A percentile compares a stretch with the other conserved stretches of the same genome.
phyloP scores from a whole-genome alignment of 2,113 vertebrate species.

The Eolophus roseicapilla region DNA sequence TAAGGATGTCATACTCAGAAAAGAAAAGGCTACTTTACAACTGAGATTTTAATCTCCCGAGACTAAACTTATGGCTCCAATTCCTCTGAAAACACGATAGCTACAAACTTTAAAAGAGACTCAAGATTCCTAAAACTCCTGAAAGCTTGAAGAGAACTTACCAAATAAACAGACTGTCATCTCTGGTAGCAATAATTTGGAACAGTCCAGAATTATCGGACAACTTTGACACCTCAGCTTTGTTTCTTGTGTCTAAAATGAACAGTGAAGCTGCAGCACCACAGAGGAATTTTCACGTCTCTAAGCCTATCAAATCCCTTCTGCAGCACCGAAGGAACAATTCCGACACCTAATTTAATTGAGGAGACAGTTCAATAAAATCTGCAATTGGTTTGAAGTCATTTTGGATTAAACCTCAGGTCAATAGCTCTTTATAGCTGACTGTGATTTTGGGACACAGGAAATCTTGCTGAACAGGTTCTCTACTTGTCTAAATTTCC shows the following conservation, averaged over 20 bases:
- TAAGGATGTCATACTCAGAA: background rate
- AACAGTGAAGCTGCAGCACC: background rate
- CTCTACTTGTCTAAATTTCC: background rate
- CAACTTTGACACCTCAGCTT: background rate
- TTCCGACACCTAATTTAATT: slow-evolving; percentile 50
- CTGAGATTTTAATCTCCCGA: background rate
- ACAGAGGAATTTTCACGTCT: background rate
- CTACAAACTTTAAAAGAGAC: background rate
- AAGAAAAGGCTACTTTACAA: background rate
- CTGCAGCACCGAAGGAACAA: background rate
- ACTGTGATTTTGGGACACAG: background rate
- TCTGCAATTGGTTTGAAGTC: slow-evolving; percentile 38
- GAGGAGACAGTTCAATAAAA: slow-evolving; percentile 50
- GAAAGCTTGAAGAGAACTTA: background rate
- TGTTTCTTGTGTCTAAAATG: background rate
- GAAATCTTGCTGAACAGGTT: background rate
- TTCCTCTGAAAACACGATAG: background rate
- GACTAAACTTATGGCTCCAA: background rate
- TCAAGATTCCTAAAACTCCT: background rate
- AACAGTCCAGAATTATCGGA: slow-evolving; percentile 12
- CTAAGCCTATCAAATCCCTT: slow-evolving; percentile 15
- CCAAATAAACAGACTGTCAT: background rate
- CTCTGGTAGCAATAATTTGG: background rate
- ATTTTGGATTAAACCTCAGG: slow-evolving; percentile 40
- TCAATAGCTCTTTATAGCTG: background rate